Conservation (phyloP, 2,797 vertebrate genomes). For the Sebastiscus albofasciatus region DNA sequence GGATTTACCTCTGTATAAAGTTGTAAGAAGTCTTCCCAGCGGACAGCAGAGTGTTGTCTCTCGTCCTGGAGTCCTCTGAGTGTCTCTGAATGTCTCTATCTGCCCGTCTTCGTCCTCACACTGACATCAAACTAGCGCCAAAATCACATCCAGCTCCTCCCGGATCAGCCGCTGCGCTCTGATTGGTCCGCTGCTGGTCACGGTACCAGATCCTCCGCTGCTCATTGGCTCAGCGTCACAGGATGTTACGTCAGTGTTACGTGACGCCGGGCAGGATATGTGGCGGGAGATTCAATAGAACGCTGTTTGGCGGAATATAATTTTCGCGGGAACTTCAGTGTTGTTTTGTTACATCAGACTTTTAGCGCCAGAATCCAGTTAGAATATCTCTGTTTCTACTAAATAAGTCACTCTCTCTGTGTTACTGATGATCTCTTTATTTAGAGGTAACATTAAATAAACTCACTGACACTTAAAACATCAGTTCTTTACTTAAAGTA, state of each 20-base stretch:
- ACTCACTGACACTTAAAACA: not conserved
- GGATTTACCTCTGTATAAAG: not conserved
- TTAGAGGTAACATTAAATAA: not conserved
- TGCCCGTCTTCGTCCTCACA: not conserved
- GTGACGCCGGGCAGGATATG: fast-evolving
- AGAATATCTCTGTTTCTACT: not conserved
- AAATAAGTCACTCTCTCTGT: not conserved
- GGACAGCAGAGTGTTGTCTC: fast-evolving
- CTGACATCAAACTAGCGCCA: constrained; percentile 44
- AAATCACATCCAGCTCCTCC: constrained; percentile 6
- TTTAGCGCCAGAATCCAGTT: not conserved
- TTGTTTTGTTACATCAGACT: not conserved
- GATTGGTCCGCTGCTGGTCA: constrained; percentile 47
- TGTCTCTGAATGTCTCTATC: fast-evolving
- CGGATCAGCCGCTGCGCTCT: constrained; percentile 14
- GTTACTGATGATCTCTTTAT: not conserved
- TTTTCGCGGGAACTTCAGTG: constrained; percentile 56
- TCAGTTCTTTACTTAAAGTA: not conserved
- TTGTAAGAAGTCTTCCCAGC: fast-evolving
- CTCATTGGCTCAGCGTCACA: constrained; percentile 45
- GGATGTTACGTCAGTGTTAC: constrained; percentile 4
- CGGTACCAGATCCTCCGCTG: fast-evolving
- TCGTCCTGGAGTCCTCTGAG: fast-evolving
- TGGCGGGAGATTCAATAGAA: constrained; percentile 62
- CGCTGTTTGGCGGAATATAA: constrained; percentile 55